Base-by-base conservation (phyloP, 1,140 invertebrate genomes). In the Drosophila kurseongensis region DNA sequence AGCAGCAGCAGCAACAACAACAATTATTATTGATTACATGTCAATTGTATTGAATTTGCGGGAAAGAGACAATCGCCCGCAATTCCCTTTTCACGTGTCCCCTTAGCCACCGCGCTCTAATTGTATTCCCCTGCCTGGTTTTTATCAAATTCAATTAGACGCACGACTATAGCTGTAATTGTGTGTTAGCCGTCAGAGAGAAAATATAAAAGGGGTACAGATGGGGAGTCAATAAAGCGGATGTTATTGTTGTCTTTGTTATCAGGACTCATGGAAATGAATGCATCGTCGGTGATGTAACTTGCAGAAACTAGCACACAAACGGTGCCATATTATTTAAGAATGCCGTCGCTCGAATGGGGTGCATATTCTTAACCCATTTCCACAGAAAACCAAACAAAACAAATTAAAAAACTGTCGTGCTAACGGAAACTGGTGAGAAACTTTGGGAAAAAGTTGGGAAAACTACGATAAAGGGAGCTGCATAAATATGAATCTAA, bases 1-100 rank as follows among this genome's bases (percentile, higher is more conserved):
- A 65, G 60, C 7, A 35, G 32, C 51, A 51, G 32, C 23, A 40
- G 10, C 48, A 74, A 74, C 55, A 76, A 76, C 79, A 80, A 76
- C 75, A 63, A 81, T 81, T 54, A 76, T 76, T 85, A 85, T 85
- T 85, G 81, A 85, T 85, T 85, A 78, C 78, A 85, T 81, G 82
- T 77, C 63, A 80, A 78, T 85, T 69, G 60, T 85, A 85, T 80
- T 52, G 72, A 80, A 69, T 48, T 67, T 38, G 80, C 18, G 42
- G 42, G 36, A 54, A 35, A 61, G 61, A 63, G 48, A 57, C 35
- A 29, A 50, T 40, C 18, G 57, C 14, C 32, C 29, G 29, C 52
- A 48, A 40, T 45, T 42, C 29, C 51, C 29, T 12, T 56, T 35
- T 5, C 32, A 66, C 44, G 27, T 52, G 40, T 57, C 35, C 60